Conservation (phyloP, 1,140 invertebrate genomes). For the Bombus impatiens region DNA sequence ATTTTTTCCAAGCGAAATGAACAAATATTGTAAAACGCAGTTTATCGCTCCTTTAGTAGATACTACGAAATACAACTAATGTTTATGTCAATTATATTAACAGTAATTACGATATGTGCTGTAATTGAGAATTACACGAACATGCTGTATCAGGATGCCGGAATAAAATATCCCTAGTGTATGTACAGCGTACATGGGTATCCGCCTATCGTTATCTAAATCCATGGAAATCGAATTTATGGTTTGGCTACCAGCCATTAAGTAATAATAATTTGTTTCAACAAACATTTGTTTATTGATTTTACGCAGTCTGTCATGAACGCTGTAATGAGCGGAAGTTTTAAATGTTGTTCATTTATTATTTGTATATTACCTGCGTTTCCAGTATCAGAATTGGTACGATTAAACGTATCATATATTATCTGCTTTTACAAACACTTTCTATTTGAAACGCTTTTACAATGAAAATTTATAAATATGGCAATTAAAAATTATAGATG, state of each 20-base stretch:
- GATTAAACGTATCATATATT: not conserved
- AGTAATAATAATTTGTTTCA: conserved; percentile 61
- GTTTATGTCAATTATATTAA: conserved; percentile 32
- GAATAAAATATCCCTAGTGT: conserved; percentile 33
- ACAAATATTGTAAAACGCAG: not conserved
- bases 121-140: conserved; percentile 38
- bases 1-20: not conserved
- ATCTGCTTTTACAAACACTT: not conserved
- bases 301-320: conserved; percentile 41
- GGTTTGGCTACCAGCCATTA: conserved; percentile 31
- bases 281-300: conserved; percentile 59
- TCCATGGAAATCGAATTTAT: conserved; percentile 47
- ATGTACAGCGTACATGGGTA: not conserved
- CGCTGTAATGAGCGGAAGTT: conserved; percentile 32
- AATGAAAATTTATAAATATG: not conserved
- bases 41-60: too few relatives aligned
- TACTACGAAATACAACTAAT: conserved; percentile 30
- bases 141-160: not conserved
- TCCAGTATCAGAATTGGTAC: not conserved
- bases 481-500: too few relatives aligned
- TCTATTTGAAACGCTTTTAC: too few relatives aligned
- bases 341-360: conserved; percentile 43
- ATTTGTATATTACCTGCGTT: not conserved
- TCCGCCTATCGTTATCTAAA: not conserved
- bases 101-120: conserved; percentile 39